phyloP scores from a whole-genome alignment of 2,113 vertebrate genomes.

The Lagopus muta region DNA sequence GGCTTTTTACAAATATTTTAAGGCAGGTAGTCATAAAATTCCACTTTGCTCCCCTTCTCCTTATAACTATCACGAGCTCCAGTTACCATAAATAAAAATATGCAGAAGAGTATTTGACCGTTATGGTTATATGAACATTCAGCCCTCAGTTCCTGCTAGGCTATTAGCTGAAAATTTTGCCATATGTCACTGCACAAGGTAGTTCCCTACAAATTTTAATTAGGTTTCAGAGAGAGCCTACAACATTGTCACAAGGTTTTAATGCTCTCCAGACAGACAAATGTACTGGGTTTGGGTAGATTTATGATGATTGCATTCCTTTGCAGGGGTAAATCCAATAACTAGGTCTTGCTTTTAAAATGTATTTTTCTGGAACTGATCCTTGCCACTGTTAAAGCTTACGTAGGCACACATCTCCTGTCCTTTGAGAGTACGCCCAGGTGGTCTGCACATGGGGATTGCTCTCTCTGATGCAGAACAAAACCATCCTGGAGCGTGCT shows the following conservation, averaged over 20 bases:
- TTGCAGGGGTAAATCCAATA: slow-evolving; percentile 59
- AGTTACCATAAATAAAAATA: slow-evolving; percentile 62
- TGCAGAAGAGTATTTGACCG: slow-evolving; percentile 59
- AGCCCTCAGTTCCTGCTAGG: slow-evolving; percentile 41
- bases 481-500: not conserved
- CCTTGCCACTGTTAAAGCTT: not conserved
- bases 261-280: slow-evolving; percentile 61
- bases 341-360: slow-evolving; percentile 12
- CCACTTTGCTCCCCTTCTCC: slow-evolving; percentile 9
- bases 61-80: not conserved
- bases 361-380: not conserved
- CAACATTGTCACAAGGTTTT: slow-evolving; percentile 47
- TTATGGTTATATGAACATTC: slow-evolving; percentile 54
- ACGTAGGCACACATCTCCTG: not conserved
- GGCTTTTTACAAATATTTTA: slow-evolving; percentile 49
- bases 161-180: slow-evolving; percentile 61
- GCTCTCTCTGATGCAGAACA: not conserved
- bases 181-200: slow-evolving; percentile 56
- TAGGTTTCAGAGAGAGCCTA: slow-evolving; percentile 57
- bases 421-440: not conserved
- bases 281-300: slow-evolving; percentile 7
- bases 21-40: slow-evolving; percentile 28
- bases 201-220: slow-evolving; percentile 69
- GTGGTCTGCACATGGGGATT: not conserved
- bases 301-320: slow-evolving; percentile 42